phyloP scores from a whole-genome alignment of 2,797 vertebrate genomes.

The Phrynocephalus forsythii region DNA sequence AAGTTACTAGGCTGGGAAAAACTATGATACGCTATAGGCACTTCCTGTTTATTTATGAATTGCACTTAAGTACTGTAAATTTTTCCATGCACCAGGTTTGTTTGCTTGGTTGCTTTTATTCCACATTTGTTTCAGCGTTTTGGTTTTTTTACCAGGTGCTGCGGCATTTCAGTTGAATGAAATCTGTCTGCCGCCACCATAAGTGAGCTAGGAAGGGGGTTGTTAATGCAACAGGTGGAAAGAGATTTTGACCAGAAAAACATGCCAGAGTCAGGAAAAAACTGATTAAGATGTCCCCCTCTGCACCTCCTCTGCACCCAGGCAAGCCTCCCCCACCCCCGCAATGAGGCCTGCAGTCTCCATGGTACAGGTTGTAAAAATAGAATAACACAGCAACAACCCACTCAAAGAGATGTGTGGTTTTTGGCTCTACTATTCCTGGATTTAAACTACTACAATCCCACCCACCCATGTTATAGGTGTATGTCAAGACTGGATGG shows the following conservation, averaged over 20 bases:
- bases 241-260: slow-evolving; percentile 2
- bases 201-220: neutral
- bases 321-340: neutral
- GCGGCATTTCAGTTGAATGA: too few relatives aligned
- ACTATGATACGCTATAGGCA: neutral
- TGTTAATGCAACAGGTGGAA: neutral
- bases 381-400: neutral
- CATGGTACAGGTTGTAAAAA: too few relatives aligned
- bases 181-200: neutral
- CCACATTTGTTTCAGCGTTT: too few relatives aligned
- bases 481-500: neutral
- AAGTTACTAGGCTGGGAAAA: neutral
- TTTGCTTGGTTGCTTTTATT: neutral
- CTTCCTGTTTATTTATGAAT: neutral
- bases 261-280: neutral
- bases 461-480: neutral
- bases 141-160: too few relatives aligned
- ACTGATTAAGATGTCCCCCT: neutral
- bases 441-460: neutral
- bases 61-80: neutral
- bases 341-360: neutral
- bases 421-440: neutral
- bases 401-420: neutral
- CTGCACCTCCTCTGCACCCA: neutral
- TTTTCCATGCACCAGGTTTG: neutral